Conservation (phyloP, 2,888 invertebrate genomes). For the Sialis fuliginosa region DNA sequence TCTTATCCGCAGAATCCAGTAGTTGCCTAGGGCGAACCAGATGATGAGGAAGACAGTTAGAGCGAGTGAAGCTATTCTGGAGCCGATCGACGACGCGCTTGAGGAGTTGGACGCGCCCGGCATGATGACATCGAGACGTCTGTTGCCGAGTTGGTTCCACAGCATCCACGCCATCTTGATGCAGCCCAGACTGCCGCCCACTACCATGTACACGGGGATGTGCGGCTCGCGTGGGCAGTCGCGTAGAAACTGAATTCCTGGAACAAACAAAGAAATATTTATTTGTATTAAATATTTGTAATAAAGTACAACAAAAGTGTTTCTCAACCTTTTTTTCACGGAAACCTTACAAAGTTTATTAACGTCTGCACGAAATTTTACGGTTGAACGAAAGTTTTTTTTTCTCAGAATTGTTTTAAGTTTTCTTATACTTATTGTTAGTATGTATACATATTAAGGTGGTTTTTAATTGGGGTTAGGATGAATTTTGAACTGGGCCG, state of each 20-base stretch:
- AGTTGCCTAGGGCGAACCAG: conserved; percentile 66
- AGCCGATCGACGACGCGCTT: conserved; percentile 28
- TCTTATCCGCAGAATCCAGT: conserved; percentile 60
- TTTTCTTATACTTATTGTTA: no score
- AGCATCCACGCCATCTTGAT: conserved; percentile 49
- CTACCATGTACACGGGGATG: conserved; percentile 67
- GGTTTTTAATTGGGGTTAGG: no score
- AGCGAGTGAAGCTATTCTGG: conserved; percentile 40
- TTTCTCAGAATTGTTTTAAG: no score
- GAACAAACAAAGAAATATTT: conserved; percentile 11
- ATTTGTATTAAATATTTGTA: no score
- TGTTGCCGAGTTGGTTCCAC: conserved; percentile 44
- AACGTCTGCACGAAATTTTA: no score
- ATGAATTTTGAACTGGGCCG: no score
- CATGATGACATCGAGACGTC: conserved; percentile 24
- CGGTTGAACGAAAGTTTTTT: no score
- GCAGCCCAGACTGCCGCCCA: conserved; percentile 61
- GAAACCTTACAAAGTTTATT: no score
- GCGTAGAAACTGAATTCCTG: conserved; percentile 62
- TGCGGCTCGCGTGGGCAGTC: conserved; percentile 63
- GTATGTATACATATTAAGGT: no score
- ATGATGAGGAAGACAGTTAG: conserved; percentile 50
- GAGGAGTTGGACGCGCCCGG: conserved; percentile 28
- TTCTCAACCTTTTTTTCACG: no score
- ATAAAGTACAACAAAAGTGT: no score